Conservation (phyloP, 2,797 vertebrate genomes). For the Catamblyrhynchus diadema region DNA sequence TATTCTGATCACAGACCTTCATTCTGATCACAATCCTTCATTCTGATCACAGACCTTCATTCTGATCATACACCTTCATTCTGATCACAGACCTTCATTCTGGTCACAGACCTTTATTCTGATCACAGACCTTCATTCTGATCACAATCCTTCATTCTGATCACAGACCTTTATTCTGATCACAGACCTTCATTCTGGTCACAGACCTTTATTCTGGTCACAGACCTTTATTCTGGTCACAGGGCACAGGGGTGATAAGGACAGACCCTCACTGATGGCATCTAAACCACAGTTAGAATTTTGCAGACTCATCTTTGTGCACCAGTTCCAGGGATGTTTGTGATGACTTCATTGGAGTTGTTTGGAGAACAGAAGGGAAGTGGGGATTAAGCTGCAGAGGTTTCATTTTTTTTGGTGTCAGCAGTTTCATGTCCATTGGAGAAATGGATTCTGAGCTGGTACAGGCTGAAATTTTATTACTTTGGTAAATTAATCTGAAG, state of each 20-base stretch:
- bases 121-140: too few relatives aligned
- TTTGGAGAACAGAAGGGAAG: not conserved
- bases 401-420: not conserved
- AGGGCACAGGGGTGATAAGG: not conserved
- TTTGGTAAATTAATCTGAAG: not conserved
- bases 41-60: too few relatives aligned
- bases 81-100: not conserved
- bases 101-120: accelerated
- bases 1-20: too few relatives aligned
- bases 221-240: not conserved
- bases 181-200: too few relatives aligned
- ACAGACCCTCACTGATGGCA: not conserved
- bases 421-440: not conserved
- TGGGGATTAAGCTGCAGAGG: not conserved
- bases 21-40: too few relatives aligned
- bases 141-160: not conserved
- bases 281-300: not conserved
- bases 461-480: not conserved
- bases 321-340: not conserved
- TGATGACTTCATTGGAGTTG: not conserved
- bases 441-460: not conserved
- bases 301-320: not conserved
- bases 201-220: too few relatives aligned
- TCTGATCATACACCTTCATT: too few relatives aligned
- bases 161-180: not conserved